Evolutionary conservation across 2,888 invertebrate species (phyloP), one percentile per base, ranked within the genome.

Genomic region (Coelinius sp.): DNA sequence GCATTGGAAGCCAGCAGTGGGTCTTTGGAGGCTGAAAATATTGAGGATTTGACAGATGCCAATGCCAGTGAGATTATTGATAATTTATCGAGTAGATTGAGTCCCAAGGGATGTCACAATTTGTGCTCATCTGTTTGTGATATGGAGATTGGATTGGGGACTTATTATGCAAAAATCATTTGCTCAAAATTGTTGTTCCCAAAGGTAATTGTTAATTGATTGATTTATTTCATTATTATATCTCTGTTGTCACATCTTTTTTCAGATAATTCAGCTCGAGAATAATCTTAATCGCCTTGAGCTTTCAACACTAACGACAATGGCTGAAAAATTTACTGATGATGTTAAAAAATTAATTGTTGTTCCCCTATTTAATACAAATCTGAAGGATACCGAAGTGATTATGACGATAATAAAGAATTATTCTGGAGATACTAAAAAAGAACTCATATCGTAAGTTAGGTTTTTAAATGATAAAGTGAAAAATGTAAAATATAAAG

Each of bases 331-430:
- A 59, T 85, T 82, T 79, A 82, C 85, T 1, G 81, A 85, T 5
- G 85, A 85, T 66, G 67, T 85, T 0, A 75, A 75, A 27, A 81
- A 82, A 56, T 78, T 80, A 1, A 75, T 86, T 67, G 81, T 81
- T 22, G 68, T 79, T 49, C 84, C 84, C 5, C 67, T 82, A 6
- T 71, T 85, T 14, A 82, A 81, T 73, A 46, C 49, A 2, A 79
- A 86, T 63, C 71, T 85, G 41, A 80, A 79, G 68, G 82, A 85
- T 52, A 64, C 75, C 25, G 71, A 72, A 4, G 24, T 67, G 0
- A 66, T 81, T 68, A 65, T 70, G 0, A 49, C 65, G 17, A 76
- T 80, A 12, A 70, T 76, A 31, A 65, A 71, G 22, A 53, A 22
- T 38, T 75, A 71, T 27, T 14, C 65, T 7, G 6, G 38, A 24